These are phyloP conservation scores for Heliconius cydno DNA, from an alignment of 2,888 invertebrate species.

Conservation along the genomic window DNA sequence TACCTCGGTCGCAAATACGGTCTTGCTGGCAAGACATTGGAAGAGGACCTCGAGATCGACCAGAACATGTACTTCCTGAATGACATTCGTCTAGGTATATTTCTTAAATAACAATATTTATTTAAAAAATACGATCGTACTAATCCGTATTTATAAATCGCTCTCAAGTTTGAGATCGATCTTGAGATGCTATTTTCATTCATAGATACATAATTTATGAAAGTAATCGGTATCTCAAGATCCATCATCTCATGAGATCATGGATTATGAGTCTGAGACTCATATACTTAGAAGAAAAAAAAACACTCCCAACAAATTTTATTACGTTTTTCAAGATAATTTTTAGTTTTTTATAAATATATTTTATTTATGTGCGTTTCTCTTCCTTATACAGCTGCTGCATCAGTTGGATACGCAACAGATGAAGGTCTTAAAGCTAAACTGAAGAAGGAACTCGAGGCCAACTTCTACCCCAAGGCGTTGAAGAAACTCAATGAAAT, in stretches of 20 bases:
- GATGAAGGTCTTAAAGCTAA: constrained; percentile 78
- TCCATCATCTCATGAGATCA: no score
- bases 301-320: neutral
- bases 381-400: constrained; percentile 44
- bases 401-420: constrained; percentile 77
- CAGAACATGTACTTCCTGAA: constrained; percentile 84
- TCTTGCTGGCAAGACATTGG: constrained; percentile 80
- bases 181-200: no score
- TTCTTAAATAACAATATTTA: constrained; percentile 5
- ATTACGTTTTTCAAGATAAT: no score
- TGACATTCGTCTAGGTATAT: constrained; percentile 85
- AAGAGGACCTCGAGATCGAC: constrained; percentile 86
- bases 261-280: no score
- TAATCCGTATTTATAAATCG: neutral
- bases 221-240: no score
- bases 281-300: no score
- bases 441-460: constrained; percentile 71
- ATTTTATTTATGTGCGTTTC: neutral
- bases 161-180: neutral
- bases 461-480: constrained; percentile 80
- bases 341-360: neutral
- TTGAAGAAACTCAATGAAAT: constrained; percentile 82
- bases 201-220: no score
- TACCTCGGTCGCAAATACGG: constrained; percentile 85
- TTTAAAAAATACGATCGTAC: neutral